These are phyloP conservation scores for Cephonodes hylas DNA, from an alignment of 2,888 invertebrate genomes.

Conservation along the genomic window DNA sequence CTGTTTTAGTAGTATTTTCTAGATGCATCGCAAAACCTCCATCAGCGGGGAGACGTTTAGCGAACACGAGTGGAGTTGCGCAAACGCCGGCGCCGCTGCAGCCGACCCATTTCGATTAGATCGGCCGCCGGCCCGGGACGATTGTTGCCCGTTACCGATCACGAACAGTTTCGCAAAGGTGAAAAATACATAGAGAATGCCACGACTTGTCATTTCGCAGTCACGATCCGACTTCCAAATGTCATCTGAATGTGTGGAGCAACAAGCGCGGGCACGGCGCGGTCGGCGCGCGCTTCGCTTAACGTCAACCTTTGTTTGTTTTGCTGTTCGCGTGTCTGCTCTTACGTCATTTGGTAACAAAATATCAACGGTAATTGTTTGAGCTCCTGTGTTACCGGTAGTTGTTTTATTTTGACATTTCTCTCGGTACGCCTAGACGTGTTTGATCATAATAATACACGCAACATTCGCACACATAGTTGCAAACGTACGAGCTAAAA, in stretches of 20 bases:
- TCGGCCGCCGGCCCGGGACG: conserved; percentile 50
- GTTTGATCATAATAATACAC: no score
- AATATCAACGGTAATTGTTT: background rate
- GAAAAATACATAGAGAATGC: conserved; percentile 78
- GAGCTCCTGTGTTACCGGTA: background rate
- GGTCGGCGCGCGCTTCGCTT: conserved; percentile 21
- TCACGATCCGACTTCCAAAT: conserved; percentile 69
- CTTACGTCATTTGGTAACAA: background rate
- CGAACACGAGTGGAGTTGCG: conserved; percentile 44
- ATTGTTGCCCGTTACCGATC: conserved; percentile 74
- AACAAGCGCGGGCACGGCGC: conserved; percentile 13
- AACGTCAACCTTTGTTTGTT: background rate
- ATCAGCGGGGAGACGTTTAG: background rate
- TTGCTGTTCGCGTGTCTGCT: conserved; percentile 5
- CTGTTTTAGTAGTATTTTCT: background rate
- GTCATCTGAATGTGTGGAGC: conserved; percentile 54
- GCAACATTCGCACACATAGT: no score
- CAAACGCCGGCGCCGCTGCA: conserved; percentile 40
- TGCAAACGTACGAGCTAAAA: no score
- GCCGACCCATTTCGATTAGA: conserved; percentile 68
- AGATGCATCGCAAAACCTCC: background rate
- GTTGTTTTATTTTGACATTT: background rate
- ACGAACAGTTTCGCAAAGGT: conserved; percentile 76
- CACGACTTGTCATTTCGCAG: conserved; percentile 77
- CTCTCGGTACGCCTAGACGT: background rate